These are phyloP conservation scores for Anoplius nigerrimus DNA, from an alignment of 2,888 invertebrate genomes.

Conservation along the genomic window DNA sequence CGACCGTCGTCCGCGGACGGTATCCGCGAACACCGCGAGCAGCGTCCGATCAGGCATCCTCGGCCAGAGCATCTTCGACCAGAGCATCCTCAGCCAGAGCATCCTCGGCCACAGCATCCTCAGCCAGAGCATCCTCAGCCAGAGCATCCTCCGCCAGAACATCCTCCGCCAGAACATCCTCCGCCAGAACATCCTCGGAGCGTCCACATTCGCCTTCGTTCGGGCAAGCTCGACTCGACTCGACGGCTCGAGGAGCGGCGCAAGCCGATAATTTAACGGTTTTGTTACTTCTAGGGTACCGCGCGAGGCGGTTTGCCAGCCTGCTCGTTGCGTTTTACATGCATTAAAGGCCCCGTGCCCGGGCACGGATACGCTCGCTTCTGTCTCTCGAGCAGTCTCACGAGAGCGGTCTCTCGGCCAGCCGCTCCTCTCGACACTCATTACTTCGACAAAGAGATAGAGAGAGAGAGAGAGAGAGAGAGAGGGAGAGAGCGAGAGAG, in stretches of 20 bases:
- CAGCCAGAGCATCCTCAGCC: too few species aligned
- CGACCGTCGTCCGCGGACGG: too few species aligned
- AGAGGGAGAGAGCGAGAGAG: too few species aligned
- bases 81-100: too few species aligned
- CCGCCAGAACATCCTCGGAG: not conserved
- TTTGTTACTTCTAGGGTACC: conserved; percentile 60
- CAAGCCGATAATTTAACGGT: conserved; percentile 69
- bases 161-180: too few species aligned
- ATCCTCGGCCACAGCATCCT: too few species aligned
- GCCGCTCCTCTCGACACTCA: not conserved
- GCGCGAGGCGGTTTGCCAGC: conserved; percentile 47
- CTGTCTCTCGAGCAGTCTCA: conserved; percentile 5
- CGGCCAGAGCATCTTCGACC: not conserved
- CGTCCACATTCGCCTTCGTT: conserved; percentile 7
- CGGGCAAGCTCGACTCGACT: conserved; percentile 19
- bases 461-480: too few species aligned
- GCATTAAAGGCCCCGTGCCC: conserved; percentile 57
- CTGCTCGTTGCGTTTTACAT: conserved; percentile 61
- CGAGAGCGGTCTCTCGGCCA: conserved; percentile 4
- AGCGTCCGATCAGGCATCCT: too few species aligned
- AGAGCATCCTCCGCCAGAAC: not conserved
- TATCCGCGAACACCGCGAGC: too few species aligned
- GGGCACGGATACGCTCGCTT: conserved; percentile 15
- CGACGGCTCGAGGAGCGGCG: conserved; percentile 47
- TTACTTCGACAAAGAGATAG: too few species aligned